Base-by-base conservation (phyloP, 2,888 invertebrate genomes). In the Rhagonycha lutea region DNA sequence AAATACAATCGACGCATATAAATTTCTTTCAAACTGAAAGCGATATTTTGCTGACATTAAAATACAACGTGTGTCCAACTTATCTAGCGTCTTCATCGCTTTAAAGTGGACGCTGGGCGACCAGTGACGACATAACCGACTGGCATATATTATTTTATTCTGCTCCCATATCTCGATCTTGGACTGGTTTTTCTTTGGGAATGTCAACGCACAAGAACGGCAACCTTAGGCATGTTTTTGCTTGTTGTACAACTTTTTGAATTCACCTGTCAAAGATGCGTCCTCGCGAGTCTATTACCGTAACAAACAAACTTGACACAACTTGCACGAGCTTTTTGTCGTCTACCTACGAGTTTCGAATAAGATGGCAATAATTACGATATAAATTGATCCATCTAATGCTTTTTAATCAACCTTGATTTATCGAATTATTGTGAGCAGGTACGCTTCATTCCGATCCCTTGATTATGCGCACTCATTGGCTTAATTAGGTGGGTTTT, bases 201-300 rank as follows among this genome's bases (percentile, higher is more conserved):
- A 80, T 81, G 81, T 82, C 81, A 80, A 80, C 80, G 81, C 78
- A 78, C 80, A 81, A 78, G 28, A 74, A 81, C 81, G 81, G 79
- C 79, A 78, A 82, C 74, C 79, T 78, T 76, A 81, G 81, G 77
- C 83, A 79, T 82, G 83, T 83, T 84, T 84, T 85, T 84, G 84
- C 84, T 83, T 84, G 85, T 84, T 82, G 81, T 83, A 84, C 84
- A 84, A 84, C 82, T 84, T 85, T 85, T 85, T 83, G 82, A 77
- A 81, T 82, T 82, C 81, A 83, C 83, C 84, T 84, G 84, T 84
- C 85, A 85, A 80, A 80, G 82, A 80, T 81, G 82, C 81, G 83
- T 82, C 82, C 63, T 71, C 81, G 84, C 81, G 80, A 83, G 83
- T 84, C 84, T 85, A 85, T 85, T 84, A 83, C 81, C 79, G 79